Base-by-base conservation (phyloP, 2,888 invertebrate species). In the Drosophila emarginata region DNA sequence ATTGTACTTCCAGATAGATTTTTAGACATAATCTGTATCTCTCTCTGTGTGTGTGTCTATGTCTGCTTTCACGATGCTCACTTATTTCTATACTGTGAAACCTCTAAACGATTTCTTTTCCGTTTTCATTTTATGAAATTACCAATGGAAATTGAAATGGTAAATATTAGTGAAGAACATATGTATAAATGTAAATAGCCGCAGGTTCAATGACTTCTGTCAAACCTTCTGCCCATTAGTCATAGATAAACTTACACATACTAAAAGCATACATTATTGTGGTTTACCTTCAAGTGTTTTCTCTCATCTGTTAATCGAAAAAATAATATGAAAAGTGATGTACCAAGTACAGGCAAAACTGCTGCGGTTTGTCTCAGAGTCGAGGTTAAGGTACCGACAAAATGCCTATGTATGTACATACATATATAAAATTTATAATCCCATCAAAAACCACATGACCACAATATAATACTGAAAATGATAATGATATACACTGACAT, bases 201-300 rank as follows among this genome's bases (percentile, higher is more conserved):
- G 9, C n/a, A 39, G 56, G 56, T 57, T 57, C 56, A 57, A 39
- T 39, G 56, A 57, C 56, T 57, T 21, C n/a, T 57, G 56, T 56
- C 56, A 36, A 56, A 56, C 56, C 21, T n/a, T 26, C 5, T 18
- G 12, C 37, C 56, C 37, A 57, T 57, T 39, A 39, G 37, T 57
- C 56, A 57, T 57, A 57, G 56, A 57, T 54, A 54, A 54, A 4
- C 54, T 18, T 15, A 54, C 5, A 23, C 21, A 21, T 21, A 23
- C 4, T 23, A 40, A 14, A 52, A 21, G 26, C 26, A 2, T 23
- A 52, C 52, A 26, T 23, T 32, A 36, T 32, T 54, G 54, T 36
- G 54, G 54, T 54, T 54, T 54, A 36, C 12, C 54, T 12, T 54
- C 32, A 12, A 32, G 32, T 39, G 45, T 12, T 15, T 40, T 32